Evolutionary conservation across 2,113 vertebrate species (phyloP), one percentile per base, ranked within the genome.

Genomic region (Channa argus): DNA sequence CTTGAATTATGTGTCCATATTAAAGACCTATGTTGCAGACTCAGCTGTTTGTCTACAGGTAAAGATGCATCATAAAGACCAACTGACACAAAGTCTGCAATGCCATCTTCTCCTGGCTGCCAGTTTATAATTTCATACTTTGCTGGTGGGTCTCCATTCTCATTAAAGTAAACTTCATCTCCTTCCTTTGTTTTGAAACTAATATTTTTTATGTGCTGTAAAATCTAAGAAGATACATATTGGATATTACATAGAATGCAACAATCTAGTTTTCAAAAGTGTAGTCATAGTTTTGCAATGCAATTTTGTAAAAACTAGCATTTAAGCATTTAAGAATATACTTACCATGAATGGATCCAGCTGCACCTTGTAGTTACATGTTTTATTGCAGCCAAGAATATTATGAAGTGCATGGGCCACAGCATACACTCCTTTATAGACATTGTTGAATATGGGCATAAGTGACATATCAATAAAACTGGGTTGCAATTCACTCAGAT

Each of bases 121-220:
- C 93, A 93, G 71, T 92, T 93, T 49, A 93, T 87, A 34, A 94
- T 86, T 47, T 93, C 92, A 89, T 94, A 93, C 64, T 89, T 91
- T 66, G 90, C 92, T 43, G 86, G 49, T 44, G 91, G 90, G 54
- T 93, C 92, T 74, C 92, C 91, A 14, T 91, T 82, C n/a, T 87
- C 80, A 82, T 92, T 78, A 39, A 93, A 93, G 47, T 90, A 89
- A 49, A 93, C 89, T 0, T 90, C 85, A 37, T 92, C 84, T 8
- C 86, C 90, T 54, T 91, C 90, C 61, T 93, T 94, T 7, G 91
- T 93, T 82, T 71, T 88, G 59, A 93, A 93, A 6, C 13, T 49
- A 62, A 80, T 84, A 1, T 77, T 86, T 84, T 24, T 69, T 13
- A 93, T 75, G 7, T 82, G 80, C n/a, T 89, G 76, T 34, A 94